These are phyloP conservation scores for Limnephilus lunatus DNA, from an alignment of 2,888 invertebrate species.

Conservation along the genomic window DNA sequence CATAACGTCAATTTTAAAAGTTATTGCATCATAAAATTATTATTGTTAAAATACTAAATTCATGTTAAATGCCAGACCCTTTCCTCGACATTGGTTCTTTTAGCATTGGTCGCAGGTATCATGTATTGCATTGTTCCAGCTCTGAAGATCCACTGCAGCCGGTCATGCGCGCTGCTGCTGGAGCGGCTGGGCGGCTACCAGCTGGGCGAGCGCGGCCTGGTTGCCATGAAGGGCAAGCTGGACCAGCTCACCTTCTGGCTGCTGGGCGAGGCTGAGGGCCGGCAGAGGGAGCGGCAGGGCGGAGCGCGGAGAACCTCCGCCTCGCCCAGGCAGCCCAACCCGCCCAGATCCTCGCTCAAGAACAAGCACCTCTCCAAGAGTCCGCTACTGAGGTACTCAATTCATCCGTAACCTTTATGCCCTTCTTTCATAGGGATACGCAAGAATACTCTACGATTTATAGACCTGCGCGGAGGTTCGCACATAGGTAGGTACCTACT, in stretches of 20 bases:
- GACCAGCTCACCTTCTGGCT: constrained; percentile 91
- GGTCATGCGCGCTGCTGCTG: constrained; percentile 83
- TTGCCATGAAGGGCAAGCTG: constrained; percentile 90
- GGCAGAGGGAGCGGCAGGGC: background rate
- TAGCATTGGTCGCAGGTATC: background rate
- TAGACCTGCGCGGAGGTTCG: no score
- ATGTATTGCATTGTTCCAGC: constrained; percentile 73
- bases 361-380: constrained; percentile 80
- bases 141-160: constrained; percentile 89
- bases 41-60: no score
- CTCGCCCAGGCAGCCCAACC: constrained; percentile 67
- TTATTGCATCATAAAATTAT: no score
- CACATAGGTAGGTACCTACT: no score
- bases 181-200: constrained; percentile 86
- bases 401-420: background rate
- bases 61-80: no score
- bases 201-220: constrained; percentile 85
- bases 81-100: background rate
- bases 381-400: constrained; percentile 74
- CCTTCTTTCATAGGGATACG: no score
- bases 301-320: background rate
- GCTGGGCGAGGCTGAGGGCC: constrained; percentile 74
- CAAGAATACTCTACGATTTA: no score
- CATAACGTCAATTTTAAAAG: no score
- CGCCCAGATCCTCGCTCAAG: constrained; percentile 84